Base-by-base conservation (phyloP, 2,888 invertebrate species). In the Cataglyphis albicans region DNA sequence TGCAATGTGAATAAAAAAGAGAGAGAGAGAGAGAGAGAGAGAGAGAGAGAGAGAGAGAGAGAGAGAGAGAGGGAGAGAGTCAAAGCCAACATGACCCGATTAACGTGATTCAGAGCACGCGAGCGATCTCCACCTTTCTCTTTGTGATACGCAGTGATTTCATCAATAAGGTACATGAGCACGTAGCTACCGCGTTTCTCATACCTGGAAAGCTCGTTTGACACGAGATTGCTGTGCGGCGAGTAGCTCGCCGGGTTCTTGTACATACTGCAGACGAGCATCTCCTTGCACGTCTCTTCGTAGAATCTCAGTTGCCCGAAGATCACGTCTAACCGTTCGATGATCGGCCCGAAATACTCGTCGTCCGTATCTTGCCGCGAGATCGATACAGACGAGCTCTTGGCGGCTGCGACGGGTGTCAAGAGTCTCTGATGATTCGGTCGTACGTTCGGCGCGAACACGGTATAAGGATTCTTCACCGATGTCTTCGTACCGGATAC, bases 141-240 rank as follows among this genome's bases (percentile, higher is more conserved):
- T 91, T 91, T 86, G 88, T 88, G 89, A 91, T 92, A 87, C 89
- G 84, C 87, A 86, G 35, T 12, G 57, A 75, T 64, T 55, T 57
- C 38, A 72, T 72, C 78, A 44, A 57, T 70, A 78, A 78, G 38
- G 12, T 52, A n/a, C 52, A 6, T 32, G 25, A n/a, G 41, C 6
- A 32, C 0, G 32, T 32, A 32, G 32, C 3, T 41, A 41, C 32
- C 9, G 61, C 29, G 10, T 65, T 75, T 32, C 32, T 32, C 35
- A 32, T 94, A 98, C 98, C 98, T 97, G 96, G 98, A 98, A 65
- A 98, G 95, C 93, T 98, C 98, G 61, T 97, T 97, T 25, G 98
- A 98, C 75, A 98, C 96, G 84, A 98, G 96, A 95, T 98, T 98
- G 93, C 98, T 98, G 93, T 98, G 97, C 0, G 98, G 98, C 84